Evolutionary conservation across 2,888 invertebrate genomes (phyloP).

Genomic region (Mellilla xanthometata): DNA sequence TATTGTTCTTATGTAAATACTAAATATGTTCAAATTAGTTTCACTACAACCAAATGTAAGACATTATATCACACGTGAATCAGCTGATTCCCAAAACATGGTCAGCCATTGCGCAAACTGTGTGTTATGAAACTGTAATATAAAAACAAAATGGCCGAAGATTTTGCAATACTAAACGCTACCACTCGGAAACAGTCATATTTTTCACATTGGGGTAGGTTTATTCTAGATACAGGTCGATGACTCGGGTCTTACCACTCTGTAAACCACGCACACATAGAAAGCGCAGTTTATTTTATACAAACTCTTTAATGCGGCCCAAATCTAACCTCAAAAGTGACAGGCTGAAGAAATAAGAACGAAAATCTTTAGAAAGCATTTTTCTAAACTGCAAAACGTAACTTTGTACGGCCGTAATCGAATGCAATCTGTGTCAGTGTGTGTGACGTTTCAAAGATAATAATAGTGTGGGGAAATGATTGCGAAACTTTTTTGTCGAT

Average conservation of each 20-base stretch:
- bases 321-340: slow-evolving; percentile 34
- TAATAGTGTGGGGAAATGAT: slow-evolving; percentile 67
- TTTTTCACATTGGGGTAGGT: slow-evolving; percentile 77
- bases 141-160: slow-evolving; percentile 37
- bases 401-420: slow-evolving; percentile 53
- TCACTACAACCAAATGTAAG: no score
- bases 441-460: slow-evolving; percentile 59
- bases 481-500: slow-evolving; percentile 62
- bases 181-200: slow-evolving; percentile 39
- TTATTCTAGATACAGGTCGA: slow-evolving; percentile 65
- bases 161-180: slow-evolving; percentile 40
- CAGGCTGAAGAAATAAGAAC: slow-evolving; percentile 30
- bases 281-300: slow-evolving; percentile 39
- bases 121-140: slow-evolving; percentile 27
- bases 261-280: slow-evolving; percentile 36
- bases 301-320: slow-evolving; percentile 18
- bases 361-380: slow-evolving; percentile 25
- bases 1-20: no score
- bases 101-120: slow-evolving; percentile 11
- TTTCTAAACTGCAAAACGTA: slow-evolving; percentile 32
- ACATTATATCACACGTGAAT: no score
- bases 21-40: no score
- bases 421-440: slow-evolving; percentile 56
- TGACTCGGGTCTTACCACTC: slow-evolving; percentile 50
- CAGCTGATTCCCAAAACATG: background rate